Percentiles rank a stretch among this genome's conserved stretches.
phyloP scores from a whole-genome alignment of 2,888 invertebrate genomes.

The Ichneumoninae sp. region DNA sequence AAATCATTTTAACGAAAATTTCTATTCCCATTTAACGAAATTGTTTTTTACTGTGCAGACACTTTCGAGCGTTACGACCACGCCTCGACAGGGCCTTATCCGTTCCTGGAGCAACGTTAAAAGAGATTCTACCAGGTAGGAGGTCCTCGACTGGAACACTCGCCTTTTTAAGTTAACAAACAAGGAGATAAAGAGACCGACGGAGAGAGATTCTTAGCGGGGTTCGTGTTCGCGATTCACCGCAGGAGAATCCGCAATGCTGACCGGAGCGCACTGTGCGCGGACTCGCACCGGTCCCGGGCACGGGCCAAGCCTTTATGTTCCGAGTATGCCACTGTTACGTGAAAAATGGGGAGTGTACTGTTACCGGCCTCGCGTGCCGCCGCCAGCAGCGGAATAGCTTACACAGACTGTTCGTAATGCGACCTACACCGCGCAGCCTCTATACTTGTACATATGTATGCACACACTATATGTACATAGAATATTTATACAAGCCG shows the following conservation, averaged over 20 bases:
- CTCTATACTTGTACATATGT: conserved; percentile 5
- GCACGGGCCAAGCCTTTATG: conserved; percentile 68
- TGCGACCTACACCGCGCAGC: conserved; percentile 1
- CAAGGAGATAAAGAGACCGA: conserved; percentile 42
- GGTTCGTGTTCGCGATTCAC: conserved; percentile 12
- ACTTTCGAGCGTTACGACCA: not conserved
- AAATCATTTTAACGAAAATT: too few species aligned
- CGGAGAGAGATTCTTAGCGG: conserved; percentile 20
- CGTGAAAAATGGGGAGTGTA: conserved; percentile 67
- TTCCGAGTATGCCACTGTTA: conserved; percentile 68
- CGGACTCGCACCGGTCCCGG: conserved; percentile 40
- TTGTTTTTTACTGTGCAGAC: not conserved
- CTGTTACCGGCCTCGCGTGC: conserved; percentile 67
- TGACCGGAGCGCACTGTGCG: conserved; percentile 20
- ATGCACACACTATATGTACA: conserved; percentile 1
- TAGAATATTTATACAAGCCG: conserved; percentile 14
- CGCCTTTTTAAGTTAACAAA: not conserved
- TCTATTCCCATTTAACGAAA: too few species aligned
- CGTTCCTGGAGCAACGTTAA: not conserved
- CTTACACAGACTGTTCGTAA: conserved; percentile 50
- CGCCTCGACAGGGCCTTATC: not conserved
- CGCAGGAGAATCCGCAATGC: conserved; percentile 28
- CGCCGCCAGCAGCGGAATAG: conserved; percentile 62
- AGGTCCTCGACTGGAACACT: not conserved
- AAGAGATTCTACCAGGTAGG: not conserved